These are phyloP conservation scores for Lepidocolaptes lacrymiger DNA, from an alignment of 2,797 vertebrate species.

Conservation along the genomic window DNA sequence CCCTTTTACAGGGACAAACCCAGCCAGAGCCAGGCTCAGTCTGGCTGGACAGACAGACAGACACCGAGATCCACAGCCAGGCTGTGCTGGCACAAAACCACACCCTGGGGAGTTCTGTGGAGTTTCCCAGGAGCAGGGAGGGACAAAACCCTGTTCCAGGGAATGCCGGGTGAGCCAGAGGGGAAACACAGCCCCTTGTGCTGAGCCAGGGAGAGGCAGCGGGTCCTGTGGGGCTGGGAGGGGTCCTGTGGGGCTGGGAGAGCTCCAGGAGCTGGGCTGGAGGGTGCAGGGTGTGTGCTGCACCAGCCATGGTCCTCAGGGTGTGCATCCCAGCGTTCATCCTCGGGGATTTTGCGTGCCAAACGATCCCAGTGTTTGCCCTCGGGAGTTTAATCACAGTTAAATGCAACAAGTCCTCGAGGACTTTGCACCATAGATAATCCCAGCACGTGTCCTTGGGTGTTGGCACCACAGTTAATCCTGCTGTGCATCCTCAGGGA, in stretches of 20 bases:
- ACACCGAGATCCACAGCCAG: rapidly evolving
- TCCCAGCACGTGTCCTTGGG: no score
- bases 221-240: no score
- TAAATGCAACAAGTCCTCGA: neutral
- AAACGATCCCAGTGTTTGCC: neutral
- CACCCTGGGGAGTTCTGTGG: neutral
- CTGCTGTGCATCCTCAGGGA: neutral
- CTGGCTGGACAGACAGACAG: neutral
- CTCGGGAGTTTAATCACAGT: rapidly evolving
- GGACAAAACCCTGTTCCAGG: rapidly evolving
- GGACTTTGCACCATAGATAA: neutral
- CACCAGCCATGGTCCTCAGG: rapidly evolving
- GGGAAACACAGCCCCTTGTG: neutral
- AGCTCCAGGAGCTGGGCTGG: neutral
- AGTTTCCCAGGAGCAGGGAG: neutral
- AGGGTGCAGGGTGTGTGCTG: neutral
- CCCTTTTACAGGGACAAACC: neutral
- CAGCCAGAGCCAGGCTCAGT: rapidly evolving
- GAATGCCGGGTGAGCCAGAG: neutral
- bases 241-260: no score
- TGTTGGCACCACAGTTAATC: neutral
- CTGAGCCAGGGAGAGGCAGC: rapidly evolving
- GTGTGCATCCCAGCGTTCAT: rapidly evolving
- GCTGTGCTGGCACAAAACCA: neutral
- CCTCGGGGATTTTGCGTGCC: rapidly evolving